Evolutionary conservation across 1,140 invertebrate genomes (phyloP), one percentile per base, ranked within the genome.

Genomic region (Drosophila sechellia): DNA sequence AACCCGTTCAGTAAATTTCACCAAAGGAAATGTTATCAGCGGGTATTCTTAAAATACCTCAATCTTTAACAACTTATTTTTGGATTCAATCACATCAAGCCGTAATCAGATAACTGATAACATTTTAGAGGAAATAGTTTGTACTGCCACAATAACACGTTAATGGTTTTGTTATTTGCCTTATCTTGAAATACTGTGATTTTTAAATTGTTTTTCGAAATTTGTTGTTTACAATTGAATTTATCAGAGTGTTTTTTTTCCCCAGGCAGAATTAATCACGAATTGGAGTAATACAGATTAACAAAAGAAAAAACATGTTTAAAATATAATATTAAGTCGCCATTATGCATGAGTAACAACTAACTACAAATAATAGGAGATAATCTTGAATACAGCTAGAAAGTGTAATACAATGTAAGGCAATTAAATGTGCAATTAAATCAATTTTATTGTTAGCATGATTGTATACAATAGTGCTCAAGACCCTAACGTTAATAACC

Each of bases 351-450:
- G 5, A 35, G 8, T 35, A 35, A 35, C 8, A 13, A 10, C 8
- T 35, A 25, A 25, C n/a, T 27, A 4, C 2, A 34, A 11, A 22
- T 2, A 11, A 22, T 2, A 31, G 22, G 13, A 48, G 27, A n/a
- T n/a, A 48, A 49, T 15, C 25, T 31, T 49, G 6, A 31, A 34
- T 11, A 0, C 3, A 10, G 3, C 2, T 20, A 35, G 15, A 49
- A 17, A 49, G 48, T 49, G 1, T 5, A 10, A 2, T 1, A 25
- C 13, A 11, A 39, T 39, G 50, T 15, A 13, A 15, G 11, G 34
- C 34, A 56, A 58, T 61, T 57, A 58, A 0, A 31, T 15, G 5
- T 3, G 17, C 15, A 40, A 60, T 34, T 22, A 40, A 22, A 31
- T 1, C 39, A 22, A 61, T 42, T 42, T 15, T 2, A 37, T 17